Evolutionary conservation across 2,888 invertebrate genomes (phyloP).

Genomic region (Tinea pellionella): DNA sequence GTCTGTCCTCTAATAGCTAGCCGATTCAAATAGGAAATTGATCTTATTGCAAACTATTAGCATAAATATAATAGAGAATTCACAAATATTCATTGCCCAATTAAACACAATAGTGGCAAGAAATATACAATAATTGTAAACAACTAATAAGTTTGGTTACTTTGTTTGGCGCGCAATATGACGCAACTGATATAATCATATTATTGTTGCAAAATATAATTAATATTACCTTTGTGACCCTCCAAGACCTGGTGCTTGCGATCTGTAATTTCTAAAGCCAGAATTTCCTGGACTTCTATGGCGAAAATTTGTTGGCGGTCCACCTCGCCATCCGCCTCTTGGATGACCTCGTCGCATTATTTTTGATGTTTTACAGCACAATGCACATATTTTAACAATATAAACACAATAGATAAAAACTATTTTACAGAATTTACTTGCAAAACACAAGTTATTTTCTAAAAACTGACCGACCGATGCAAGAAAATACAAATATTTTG

Average conservation of each 20-base stretch:
- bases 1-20: too few relatives aligned
- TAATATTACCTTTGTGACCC: constrained; percentile 36
- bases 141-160: neutral
- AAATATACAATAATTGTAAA: too few relatives aligned
- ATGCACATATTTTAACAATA: neutral
- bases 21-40: too few relatives aligned
- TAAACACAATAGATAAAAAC: neutral
- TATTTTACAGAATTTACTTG: neutral
- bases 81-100: too few relatives aligned
- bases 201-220: neutral
- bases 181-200: constrained; percentile 21
- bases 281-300: constrained; percentile 18
- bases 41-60: too few relatives aligned
- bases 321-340: constrained; percentile 54
- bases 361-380: neutral
- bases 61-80: too few relatives aligned
- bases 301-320: constrained; percentile 51
- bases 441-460: neutral
- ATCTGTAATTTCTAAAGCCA: constrained; percentile 32
- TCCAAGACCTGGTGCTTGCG: constrained; percentile 17
- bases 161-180: constrained; percentile 34
- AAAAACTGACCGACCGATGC: neutral
- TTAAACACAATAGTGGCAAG: too few relatives aligned
- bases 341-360: constrained; percentile 61
- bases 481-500: constrained; percentile 9